These are phyloP conservation scores for Tetragnatha montana DNA, from an alignment of 2,888 invertebrate genomes.

Conservation along the genomic window DNA sequence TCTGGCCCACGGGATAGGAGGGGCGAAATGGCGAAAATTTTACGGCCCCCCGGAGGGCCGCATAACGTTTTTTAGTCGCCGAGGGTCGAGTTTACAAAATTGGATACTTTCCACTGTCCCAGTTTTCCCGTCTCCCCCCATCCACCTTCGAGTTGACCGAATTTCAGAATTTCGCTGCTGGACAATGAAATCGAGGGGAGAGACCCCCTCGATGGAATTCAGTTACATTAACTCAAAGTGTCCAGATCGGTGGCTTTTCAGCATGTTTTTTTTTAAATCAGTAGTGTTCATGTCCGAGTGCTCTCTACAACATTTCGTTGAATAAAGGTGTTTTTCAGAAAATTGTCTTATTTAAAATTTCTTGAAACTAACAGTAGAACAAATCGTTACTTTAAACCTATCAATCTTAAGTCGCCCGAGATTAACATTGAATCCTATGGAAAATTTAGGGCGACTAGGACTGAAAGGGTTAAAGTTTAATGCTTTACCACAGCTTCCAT, in stretches of 20 bases:
- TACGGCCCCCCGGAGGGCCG: conserved; percentile 40
- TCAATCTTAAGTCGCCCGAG: too few species aligned
- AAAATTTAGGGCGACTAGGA: too few species aligned
- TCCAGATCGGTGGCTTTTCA: not conserved
- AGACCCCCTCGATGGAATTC: not conserved
- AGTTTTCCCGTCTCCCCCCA: not conserved
- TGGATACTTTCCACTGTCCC: conserved; percentile 45
- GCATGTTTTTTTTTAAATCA: too few species aligned
- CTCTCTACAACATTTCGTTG: too few species aligned
- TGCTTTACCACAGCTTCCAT: too few species aligned
- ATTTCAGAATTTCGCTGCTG: not conserved
- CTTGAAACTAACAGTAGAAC: too few species aligned
- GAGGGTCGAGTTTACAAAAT: conserved; percentile 66
- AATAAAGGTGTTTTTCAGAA: too few species aligned
- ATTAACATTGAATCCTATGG: too few species aligned
- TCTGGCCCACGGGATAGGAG: not conserved
- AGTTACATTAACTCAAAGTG: not conserved
- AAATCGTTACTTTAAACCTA: too few species aligned
- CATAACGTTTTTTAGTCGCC: conserved; percentile 58
- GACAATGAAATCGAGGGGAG: conserved; percentile 10
- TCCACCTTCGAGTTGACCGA: not conserved
- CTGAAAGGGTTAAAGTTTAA: too few species aligned
- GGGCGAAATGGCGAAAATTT: conserved; percentile 47
- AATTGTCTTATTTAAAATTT: too few species aligned
- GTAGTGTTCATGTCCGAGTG: too few species aligned